phyloP scores from a whole-genome alignment of 2,113 vertebrate species.

The Cervus canadensis region DNA sequence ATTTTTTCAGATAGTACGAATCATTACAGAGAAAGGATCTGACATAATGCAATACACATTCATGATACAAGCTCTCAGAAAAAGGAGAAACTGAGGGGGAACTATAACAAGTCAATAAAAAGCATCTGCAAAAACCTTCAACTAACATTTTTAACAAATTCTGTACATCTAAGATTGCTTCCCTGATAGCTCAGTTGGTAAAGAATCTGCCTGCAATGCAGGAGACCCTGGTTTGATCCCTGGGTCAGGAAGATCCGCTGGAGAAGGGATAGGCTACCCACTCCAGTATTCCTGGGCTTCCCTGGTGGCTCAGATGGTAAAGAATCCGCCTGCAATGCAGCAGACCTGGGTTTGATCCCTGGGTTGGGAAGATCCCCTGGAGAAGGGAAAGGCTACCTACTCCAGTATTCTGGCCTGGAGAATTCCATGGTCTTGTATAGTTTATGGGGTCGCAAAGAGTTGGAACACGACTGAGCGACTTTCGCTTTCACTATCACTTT shows the following conservation, averaged over 20 bases:
- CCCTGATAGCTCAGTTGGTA: neutral
- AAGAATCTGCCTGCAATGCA: neutral
- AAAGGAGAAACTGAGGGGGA: neutral
- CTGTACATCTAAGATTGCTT: neutral
- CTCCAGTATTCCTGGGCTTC: neutral
- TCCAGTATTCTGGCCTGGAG: neutral
- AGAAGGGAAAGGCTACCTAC: neutral
- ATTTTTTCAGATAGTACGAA: neutral
- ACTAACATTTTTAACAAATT: neutral
- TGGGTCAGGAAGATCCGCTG: neutral
- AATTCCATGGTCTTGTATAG: neutral
- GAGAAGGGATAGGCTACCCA: neutral
- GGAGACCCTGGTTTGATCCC: neutral
- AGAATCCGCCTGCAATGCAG: accelerated
- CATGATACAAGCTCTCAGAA: neutral
- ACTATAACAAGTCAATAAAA: neutral
- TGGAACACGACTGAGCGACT: accelerated
- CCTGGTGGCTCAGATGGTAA: neutral
- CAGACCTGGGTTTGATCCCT: neutral
- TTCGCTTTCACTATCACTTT: neutral
- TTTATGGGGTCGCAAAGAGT: neutral
- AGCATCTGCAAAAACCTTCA: neutral
- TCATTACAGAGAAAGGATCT: neutral
- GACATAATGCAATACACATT: neutral
- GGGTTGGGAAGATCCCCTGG: neutral